Evolutionary conservation across 2,888 invertebrate genomes (phyloP).

Genomic region (Leucoptera coffeella): DNA sequence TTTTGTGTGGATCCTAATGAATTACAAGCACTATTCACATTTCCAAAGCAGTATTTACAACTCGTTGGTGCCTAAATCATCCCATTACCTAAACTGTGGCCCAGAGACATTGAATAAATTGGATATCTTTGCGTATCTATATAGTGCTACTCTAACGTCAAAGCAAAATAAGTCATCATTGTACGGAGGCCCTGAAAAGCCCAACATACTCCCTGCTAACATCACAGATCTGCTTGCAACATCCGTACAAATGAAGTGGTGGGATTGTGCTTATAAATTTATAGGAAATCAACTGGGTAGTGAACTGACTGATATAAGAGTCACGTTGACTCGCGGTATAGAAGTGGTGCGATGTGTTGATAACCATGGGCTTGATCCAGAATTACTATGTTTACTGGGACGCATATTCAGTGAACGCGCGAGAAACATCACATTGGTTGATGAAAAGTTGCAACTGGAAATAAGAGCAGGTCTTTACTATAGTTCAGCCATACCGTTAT

Average conservation of each 20-base stretch:
- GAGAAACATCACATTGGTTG: conserved; percentile 32
- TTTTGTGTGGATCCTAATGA: conserved; percentile 75
- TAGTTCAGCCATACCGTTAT: conserved; percentile 64
- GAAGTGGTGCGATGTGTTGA: conserved; percentile 79
- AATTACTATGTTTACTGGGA: conserved; percentile 69
- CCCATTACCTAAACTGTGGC: conserved; percentile 57
- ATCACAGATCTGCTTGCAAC: conserved; percentile 62
- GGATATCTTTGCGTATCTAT: conserved; percentile 79
- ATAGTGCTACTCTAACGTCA: conserved; percentile 57
- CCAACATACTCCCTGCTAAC: conserved; percentile 64
- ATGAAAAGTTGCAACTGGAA: conserved; percentile 56
- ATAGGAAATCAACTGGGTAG: conserved; percentile 52
- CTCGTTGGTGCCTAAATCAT: conserved; percentile 58
- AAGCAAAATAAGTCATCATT: conserved; percentile 17
- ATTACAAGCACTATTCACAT: conserved; percentile 49
- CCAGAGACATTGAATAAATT: conserved; percentile 73
- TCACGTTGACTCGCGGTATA: conserved; percentile 71
- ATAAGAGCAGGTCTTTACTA: conserved; percentile 70
- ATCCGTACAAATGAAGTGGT: conserved; percentile 66
- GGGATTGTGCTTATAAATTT: conserved; percentile 65
- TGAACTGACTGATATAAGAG: conserved; percentile 62
- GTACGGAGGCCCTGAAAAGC: conserved; percentile 53
- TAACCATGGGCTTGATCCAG: conserved; percentile 73
- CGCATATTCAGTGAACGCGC: conserved; percentile 57
- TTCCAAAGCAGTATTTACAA: conserved; percentile 61